Evolutionary conservation across 2,113 vertebrate species (phyloP).

Genomic region (Aspiorhynchus laticeps): DNA sequence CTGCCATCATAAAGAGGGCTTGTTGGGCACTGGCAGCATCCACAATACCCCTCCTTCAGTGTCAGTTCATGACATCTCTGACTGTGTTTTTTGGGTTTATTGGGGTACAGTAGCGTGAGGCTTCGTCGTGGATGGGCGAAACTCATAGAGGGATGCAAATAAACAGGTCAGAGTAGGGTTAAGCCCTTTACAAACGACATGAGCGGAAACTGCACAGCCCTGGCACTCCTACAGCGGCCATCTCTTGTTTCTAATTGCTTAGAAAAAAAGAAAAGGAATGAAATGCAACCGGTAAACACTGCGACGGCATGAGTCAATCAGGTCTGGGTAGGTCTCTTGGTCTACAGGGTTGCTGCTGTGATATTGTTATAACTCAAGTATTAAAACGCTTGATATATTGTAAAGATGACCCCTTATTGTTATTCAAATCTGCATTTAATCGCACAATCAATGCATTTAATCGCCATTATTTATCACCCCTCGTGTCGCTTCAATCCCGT

Average conservation of each 20-base stretch:
- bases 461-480: neutral
- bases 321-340: constrained; percentile 26
- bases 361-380: neutral
- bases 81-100: constrained; percentile 79
- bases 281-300: constrained; percentile 32
- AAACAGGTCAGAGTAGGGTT: constrained; percentile 77
- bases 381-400: neutral
- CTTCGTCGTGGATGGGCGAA: constrained; percentile 39
- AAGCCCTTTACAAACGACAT: constrained; percentile 64
- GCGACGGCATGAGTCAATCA: neutral
- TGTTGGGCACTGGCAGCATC: constrained; percentile 82
- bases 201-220: constrained; percentile 12
- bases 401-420: neutral
- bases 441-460: neutral
- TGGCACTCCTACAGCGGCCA: neutral
- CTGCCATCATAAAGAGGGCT: constrained; percentile 88
- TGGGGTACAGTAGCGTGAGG: constrained; percentile 82
- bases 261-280: constrained; percentile 26
- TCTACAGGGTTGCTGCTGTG: neutral
- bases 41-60: constrained; percentile 79
- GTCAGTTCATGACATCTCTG: constrained; percentile 77
- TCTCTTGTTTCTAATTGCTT: constrained; percentile 31
- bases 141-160: constrained; percentile 29
- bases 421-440: neutral
- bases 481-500: neutral